phyloP scores from a whole-genome alignment of 1,140 invertebrate species.

The Neodiprion fabricii region DNA sequence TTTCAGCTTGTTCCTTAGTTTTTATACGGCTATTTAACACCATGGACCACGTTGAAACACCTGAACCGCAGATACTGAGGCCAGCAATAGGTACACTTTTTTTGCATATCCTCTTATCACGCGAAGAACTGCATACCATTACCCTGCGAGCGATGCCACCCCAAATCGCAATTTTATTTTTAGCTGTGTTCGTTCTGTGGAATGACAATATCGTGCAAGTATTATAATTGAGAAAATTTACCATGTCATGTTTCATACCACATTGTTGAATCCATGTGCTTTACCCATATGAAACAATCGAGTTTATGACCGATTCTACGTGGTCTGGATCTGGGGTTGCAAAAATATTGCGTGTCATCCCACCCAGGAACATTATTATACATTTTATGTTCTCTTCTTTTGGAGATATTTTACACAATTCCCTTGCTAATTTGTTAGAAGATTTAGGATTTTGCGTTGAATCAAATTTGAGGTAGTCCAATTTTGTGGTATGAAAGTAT shows the following conservation, averaged over 20 bases:
- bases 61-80: conserved; percentile 42
- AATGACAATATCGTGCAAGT: conserved; percentile 24
- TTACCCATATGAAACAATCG: neutral
- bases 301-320: neutral
- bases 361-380: conserved; percentile 9
- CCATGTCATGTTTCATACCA: neutral
- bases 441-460: neutral
- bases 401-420: conserved; percentile 9
- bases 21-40: conserved; percentile 36
- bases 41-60: conserved; percentile 49
- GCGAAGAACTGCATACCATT: conserved; percentile 28
- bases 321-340: neutral
- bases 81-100: conserved; percentile 28
- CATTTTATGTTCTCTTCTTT: conserved; percentile 17
- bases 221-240: conserved; percentile 14
- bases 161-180: conserved; percentile 36
- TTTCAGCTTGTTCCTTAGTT: conserved; percentile 36
- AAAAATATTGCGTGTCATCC: neutral
- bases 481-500: conserved; percentile 4
- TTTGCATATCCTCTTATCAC: conserved; percentile 17
- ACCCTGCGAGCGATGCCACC: conserved; percentile 43
- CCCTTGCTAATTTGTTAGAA: neutral
- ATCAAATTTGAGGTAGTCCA: neutral
- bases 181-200: conserved; percentile 22
- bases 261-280: conserved; percentile 16